Evolutionary conservation across 2,113 vertebrate genomes (phyloP).

Genomic region (Condylura cristata): DNA sequence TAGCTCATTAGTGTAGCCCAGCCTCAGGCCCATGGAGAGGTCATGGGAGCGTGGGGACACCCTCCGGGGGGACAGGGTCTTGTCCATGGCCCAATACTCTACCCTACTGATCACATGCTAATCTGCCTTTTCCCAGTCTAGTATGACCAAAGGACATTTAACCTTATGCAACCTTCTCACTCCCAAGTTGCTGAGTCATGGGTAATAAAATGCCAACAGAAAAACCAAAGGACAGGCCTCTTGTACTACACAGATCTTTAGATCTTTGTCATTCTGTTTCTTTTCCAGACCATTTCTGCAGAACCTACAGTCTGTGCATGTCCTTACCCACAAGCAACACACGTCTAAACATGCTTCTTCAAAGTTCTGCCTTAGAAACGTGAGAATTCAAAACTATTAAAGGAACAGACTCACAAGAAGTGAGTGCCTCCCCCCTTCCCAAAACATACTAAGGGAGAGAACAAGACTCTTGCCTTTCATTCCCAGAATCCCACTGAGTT

Average conservation of each 20-base stretch:
- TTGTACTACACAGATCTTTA: not conserved
- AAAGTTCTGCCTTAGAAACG: slow-evolving; percentile 4
- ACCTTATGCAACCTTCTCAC: not conserved
- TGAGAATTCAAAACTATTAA: not conserved
- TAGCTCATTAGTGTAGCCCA: slow-evolving; percentile 90
- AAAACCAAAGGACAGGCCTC: not conserved
- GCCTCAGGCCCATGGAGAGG: slow-evolving; percentile 77
- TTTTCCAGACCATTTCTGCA: not conserved
- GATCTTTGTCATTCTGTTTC: not conserved
- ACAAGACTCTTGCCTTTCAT: not conserved
- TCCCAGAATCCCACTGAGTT: not conserved
- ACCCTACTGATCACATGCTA: not conserved
- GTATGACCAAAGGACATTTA: not conserved
- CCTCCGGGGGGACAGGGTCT: not conserved
- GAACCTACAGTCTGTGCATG: not conserved
- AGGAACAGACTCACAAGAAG: not conserved
- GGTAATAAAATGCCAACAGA: not conserved
- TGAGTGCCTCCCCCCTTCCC: not conserved
- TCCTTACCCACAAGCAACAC: not conserved
- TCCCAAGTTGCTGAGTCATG: not conserved
- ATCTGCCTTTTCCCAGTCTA: not conserved
- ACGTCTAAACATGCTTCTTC: not conserved
- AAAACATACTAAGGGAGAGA: not conserved
- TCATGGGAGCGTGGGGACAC: slow-evolving; percentile 47
- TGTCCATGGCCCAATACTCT: not conserved